These are phyloP conservation scores for Nemotelus pantherinus DNA, from an alignment of 2,888 invertebrate species.

Conservation along the genomic window DNA sequence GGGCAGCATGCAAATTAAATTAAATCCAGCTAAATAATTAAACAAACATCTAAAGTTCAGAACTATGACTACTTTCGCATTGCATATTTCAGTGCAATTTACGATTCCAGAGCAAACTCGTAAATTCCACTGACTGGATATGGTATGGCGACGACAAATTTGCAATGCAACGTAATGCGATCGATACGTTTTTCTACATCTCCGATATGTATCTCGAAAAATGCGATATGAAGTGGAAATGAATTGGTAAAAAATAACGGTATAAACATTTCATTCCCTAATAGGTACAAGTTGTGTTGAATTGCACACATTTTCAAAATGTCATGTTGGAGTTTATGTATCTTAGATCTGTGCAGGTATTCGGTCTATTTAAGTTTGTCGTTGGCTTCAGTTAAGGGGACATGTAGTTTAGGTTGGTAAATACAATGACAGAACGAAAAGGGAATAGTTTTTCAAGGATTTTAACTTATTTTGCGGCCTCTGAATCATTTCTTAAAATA, in stretches of 20 bases:
- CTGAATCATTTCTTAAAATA: not conserved
- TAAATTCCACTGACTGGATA: conserved; percentile 12
- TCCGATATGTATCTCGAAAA: conserved; percentile 9
- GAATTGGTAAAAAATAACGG: conserved; percentile 6
- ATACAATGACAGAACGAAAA: no score
- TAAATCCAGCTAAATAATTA: no score
- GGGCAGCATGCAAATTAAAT: no score
- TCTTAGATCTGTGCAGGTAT: not conserved
- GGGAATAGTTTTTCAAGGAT: no score
- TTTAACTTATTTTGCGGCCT: no score
- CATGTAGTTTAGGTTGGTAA: no score
- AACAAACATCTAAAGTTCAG: no score
- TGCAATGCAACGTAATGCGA: conserved; percentile 2
- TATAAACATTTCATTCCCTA: conserved; percentile 36
- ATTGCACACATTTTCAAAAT: conserved; percentile 29
- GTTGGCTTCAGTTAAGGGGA: no score
- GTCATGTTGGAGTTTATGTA: conserved; percentile 33
- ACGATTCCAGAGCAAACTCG: not conserved
- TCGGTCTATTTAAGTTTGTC: no score
- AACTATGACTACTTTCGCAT: no score
- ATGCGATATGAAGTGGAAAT: conserved; percentile 25
- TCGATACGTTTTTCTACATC: conserved; percentile 12
- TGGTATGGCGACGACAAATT: not conserved
- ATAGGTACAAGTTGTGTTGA: conserved; percentile 18
- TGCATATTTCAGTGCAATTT: no score